These are phyloP conservation scores for Pygoscelis antarcticus DNA, from an alignment of 2,113 vertebrate species.

Conservation along the genomic window DNA sequence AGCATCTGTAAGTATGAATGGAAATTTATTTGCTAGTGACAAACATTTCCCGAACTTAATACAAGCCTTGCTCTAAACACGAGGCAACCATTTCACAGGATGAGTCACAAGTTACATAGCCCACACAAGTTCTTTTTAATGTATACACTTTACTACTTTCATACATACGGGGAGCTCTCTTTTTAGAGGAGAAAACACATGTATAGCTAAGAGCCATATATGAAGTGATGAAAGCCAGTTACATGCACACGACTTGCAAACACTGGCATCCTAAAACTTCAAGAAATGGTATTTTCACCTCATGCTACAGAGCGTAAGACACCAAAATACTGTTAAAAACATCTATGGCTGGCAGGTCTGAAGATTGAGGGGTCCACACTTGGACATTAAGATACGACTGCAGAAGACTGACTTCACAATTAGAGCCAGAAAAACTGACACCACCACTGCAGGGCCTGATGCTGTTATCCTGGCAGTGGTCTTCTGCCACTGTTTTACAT, in stretches of 20 bases:
- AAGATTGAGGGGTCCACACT: background rate
- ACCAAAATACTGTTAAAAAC: background rate
- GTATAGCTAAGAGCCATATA: background rate
- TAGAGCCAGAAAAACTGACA: background rate
- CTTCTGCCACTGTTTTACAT: background rate
- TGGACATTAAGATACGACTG: background rate
- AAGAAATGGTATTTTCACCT: background rate
- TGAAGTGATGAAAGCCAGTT: background rate
- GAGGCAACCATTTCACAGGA: background rate
- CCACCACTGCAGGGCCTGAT: background rate
- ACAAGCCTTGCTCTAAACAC: background rate
- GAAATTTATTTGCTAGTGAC: background rate
- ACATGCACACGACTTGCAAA: background rate
- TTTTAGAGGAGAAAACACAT: background rate
- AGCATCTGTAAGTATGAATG: background rate
- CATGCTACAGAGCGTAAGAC: background rate
- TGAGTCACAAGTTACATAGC: background rate
- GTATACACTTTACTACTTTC: background rate
- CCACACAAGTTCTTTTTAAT: background rate
- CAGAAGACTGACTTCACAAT: background rate
- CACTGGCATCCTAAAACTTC: background rate
- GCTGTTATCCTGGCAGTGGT: background rate
- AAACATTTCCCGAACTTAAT: background rate
- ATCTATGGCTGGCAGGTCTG: background rate
- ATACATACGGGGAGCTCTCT: background rate